Conservation (phyloP, 2,797 vertebrate genomes). For the Brachymystax lenok region DNA sequence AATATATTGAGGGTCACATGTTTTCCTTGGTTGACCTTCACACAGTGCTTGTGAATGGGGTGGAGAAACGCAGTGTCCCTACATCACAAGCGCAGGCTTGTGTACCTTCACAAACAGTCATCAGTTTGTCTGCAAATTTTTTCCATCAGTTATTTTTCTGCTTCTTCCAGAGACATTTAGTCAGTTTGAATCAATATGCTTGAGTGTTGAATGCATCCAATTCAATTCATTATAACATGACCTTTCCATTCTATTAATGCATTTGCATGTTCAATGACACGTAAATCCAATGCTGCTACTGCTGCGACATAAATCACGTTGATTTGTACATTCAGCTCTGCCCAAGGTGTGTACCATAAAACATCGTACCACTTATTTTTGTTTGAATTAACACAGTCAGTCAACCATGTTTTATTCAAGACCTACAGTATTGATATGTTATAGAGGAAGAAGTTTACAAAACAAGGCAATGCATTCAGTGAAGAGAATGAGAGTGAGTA, state of each 20-base stretch:
- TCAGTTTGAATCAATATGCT: conserved; percentile 48
- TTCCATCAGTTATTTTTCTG: conserved; percentile 14
- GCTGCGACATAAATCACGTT: conserved; percentile 9
- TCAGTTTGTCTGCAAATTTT: too few species aligned
- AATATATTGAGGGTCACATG: conserved; percentile 50
- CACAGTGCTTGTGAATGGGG: conserved; percentile 30
- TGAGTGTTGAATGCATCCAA: conserved; percentile 43
- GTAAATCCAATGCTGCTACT: conserved; percentile 32
- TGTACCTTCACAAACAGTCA: too few species aligned
- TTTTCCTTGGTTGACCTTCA: conserved; percentile 49
- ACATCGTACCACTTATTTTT: neutral
- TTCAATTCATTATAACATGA: conserved; percentile 45
- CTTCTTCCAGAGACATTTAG: conserved; percentile 26
- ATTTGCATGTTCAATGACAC: conserved; percentile 52
- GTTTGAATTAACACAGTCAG: too few species aligned
- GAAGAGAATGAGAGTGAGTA: conserved; percentile 7
- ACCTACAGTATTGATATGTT: neutral
- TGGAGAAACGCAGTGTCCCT: conserved; percentile 17
- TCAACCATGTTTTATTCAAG: neutral
- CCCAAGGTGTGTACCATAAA: neutral
- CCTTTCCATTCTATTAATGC: conserved; percentile 57
- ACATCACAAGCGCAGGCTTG: neutral
- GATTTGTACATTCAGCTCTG: conserved; percentile 2
- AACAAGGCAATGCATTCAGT: neutral
- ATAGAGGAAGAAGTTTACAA: neutral